Evolutionary conservation across 2,797 vertebrate species (phyloP).

Genomic region (Calcarius lapponicus): DNA sequence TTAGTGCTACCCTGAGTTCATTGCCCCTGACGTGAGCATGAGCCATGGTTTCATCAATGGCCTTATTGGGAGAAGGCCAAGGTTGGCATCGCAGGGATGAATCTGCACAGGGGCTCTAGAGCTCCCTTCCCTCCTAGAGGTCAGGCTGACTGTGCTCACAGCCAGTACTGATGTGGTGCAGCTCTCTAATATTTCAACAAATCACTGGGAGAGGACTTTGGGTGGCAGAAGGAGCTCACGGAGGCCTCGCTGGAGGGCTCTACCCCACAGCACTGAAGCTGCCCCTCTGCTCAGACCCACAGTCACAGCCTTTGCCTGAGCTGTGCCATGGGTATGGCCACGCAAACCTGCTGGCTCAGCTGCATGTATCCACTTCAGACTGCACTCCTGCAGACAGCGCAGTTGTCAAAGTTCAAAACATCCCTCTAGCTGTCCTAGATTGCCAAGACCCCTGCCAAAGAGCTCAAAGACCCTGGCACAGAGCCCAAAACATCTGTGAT

Average conservation of each 20-base stretch:
- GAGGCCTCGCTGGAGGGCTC: not conserved
- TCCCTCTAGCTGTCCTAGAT: too few relatives aligned
- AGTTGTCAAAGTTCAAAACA: too few relatives aligned
- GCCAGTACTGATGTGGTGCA: rapidly evolving
- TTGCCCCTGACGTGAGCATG: not conserved
- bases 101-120: not conserved
- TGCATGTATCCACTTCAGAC: not conserved
- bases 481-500: too few relatives aligned
- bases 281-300: not conserved
- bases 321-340: not conserved
- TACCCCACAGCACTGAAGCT: rapidly evolving
- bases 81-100: not conserved
- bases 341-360: rapidly evolving
- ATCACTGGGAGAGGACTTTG: not conserved
- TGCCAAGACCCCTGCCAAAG: too few relatives aligned
- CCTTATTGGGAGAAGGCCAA: not conserved
- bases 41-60: not conserved
- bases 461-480: too few relatives aligned
- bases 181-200: not conserved
- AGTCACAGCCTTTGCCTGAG: not conserved
- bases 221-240: not conserved
- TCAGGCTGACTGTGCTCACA: not conserved
- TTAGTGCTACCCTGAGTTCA: not conserved
- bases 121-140: not conserved
- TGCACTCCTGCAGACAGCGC: not conserved